Evolutionary conservation across 2,888 invertebrate species (phyloP), one percentile per base, ranked within the genome.

Genomic region (Carpatolechia fugitivella): DNA sequence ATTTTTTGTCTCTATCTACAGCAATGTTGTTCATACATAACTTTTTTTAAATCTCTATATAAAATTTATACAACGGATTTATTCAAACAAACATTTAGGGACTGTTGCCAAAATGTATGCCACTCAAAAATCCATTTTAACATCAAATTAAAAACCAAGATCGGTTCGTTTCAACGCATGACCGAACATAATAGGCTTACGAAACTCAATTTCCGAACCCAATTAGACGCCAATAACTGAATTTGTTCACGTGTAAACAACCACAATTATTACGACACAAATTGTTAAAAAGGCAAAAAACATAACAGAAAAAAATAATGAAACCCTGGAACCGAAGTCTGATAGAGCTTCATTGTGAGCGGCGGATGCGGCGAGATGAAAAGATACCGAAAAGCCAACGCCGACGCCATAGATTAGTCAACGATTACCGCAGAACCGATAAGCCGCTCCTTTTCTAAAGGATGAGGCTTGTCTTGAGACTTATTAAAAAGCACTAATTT

Each of bases 291-390:
- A 53, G 53, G 63, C 24, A 50, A 50, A 67, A 63, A 68, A 57
- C 49, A 55, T 64, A 68, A 64, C 69, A 67, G 69, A 64, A 70
- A 70, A 71, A 66, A 56, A 57, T 66, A 52, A 54, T 48, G 54
- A 50, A 50, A 40, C 51, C 30, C 55, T 52, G 56, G 56, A 55
- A 51, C 52, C 55, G 44, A 60, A 57, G 69, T 68, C 68, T 71
- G 77, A 79, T 77, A 78, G 76, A 69, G 68, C 69, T 71, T 67
- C 78, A 79, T 84, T 83, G 83, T 83, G 69, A 69, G 64, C 74
- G 70, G 72, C 87, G 87, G 87, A 87, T 84, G 85, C 87, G 85
- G 85, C 74, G 64, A 76, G 77, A 82, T 87, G 85, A 87, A 88
- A 88, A 14, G 56, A 46, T 36, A 33, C 58, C 44, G 52, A 59